phyloP scores from a whole-genome alignment of 2,888 invertebrate species.

The Dynastes grantii region DNA sequence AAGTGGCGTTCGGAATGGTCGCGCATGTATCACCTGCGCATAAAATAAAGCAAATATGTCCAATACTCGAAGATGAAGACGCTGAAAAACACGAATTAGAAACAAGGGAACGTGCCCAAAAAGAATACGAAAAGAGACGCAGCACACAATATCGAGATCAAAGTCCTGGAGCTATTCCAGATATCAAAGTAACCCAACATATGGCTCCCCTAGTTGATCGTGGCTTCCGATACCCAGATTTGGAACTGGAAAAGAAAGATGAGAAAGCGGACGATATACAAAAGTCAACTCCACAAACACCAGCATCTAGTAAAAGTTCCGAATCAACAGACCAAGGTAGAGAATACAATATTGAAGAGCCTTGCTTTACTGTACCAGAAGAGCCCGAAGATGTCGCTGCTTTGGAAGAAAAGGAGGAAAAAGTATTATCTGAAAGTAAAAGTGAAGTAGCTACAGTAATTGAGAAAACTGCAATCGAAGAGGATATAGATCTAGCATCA shows the following conservation, averaged over 20 bases:
- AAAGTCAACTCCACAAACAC: conserved; percentile 32
- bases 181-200: conserved; percentile 77
- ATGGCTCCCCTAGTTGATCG: conserved; percentile 71
- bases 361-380: conserved; percentile 74
- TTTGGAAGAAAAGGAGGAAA: conserved; percentile 64
- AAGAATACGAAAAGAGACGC: conserved; percentile 70
- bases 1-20: conserved; percentile 72
- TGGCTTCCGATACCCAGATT: conserved; percentile 71
- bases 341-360: conserved; percentile 77
- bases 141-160: conserved; percentile 72
- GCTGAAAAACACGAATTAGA: conserved; percentile 73
- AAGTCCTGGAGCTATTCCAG: conserved; percentile 77
- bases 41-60: conserved; percentile 70
- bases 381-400: conserved; percentile 69
- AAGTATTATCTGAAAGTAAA: conserved; percentile 68
- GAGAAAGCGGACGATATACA: conserved; percentile 51
- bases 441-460: conserved; percentile 75
- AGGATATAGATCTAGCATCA: conserved; percentile 72
- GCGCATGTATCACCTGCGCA: conserved; percentile 71
- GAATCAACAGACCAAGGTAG: conserved; percentile 78
- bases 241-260: conserved; percentile 70
- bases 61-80: conserved; percentile 71
- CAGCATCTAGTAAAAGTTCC: conserved; percentile 77
- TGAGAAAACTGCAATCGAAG: conserved; percentile 72
- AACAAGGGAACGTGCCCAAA: conserved; percentile 68